Base-by-base conservation (phyloP, 1,140 invertebrate genomes). In the Cotesia chilonis region DNA sequence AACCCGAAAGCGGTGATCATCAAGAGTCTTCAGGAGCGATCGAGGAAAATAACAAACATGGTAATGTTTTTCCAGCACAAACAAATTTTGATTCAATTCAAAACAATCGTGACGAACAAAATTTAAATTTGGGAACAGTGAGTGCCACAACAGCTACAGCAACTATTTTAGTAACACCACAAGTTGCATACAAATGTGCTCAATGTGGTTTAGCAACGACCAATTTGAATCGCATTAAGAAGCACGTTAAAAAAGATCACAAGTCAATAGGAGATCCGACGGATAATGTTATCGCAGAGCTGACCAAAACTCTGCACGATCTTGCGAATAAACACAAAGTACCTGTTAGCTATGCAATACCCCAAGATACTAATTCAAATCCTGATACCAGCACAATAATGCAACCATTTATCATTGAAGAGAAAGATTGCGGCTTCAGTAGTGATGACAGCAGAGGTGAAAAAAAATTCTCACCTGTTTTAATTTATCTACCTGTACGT, bases 401-500 rank as follows among this genome's bases (percentile, higher is more conserved):
- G 94, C 95, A 96, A 84, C 92, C 94, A 35, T 96, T 96, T 85
- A 88, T 94, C 72, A 86, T 96, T 78, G 92, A 94, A 79, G 92
- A 94, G 81, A 79, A 83, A 12, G 80, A 85, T 20, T 70, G 74
- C 52, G 66, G 75, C 75, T 77, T 78, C 60, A 75, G 68, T 4
- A 74, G 75, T 51, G 83, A 81, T 59, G 79, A 82, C 9, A 85
- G 82, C 10, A 77, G 55, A 64, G 75, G 73, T 71, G 76, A 80
- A 71, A 85, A 80, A 79, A 85, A 77, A 74, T 92, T 97, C 85
- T 91, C 96, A 71, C 95, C 96, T 36, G 95, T 96, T 68, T 88
- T 98, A 70, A 94, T 98, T 80, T 96, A 96, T 87, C 89, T 98
- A 81, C 96, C 96, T 55, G 96, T 98, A 70, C 92, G 93, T 75